These are phyloP conservation scores for Saccostrea echinata DNA, from an alignment of 1,140 invertebrate species.

Conservation along the genomic window DNA sequence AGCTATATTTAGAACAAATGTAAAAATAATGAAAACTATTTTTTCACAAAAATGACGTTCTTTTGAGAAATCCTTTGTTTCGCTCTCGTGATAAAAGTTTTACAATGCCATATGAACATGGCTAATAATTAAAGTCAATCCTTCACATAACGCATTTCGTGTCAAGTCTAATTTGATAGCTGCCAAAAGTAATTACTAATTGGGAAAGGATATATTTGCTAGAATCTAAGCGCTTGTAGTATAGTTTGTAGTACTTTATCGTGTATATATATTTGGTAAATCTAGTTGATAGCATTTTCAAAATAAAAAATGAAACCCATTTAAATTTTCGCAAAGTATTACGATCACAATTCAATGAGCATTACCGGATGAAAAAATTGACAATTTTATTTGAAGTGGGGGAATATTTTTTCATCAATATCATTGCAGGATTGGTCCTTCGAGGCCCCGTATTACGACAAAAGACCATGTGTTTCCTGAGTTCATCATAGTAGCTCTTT, in stretches of 20 bases:
- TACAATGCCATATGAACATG: background rate
- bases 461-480: background rate
- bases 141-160: background rate
- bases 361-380: background rate
- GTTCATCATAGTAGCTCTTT: background rate
- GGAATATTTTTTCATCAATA: background rate
- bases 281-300: background rate
- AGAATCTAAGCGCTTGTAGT: background rate
- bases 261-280: background rate
- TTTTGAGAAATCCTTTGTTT: background rate
- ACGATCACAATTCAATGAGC: background rate
- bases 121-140: constrained; percentile 8
- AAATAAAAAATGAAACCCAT: background rate
- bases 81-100: background rate
- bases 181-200: constrained; percentile 22
- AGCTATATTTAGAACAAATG: background rate
- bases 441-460: background rate
- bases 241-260: background rate
- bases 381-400: background rate
- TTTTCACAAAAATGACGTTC: background rate
- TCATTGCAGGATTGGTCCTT: background rate
- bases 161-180: constrained; percentile 29
- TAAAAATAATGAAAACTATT: background rate
- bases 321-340: background rate
- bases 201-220: constrained; percentile 20